Percentiles rank a stretch among this genome's conserved stretches.
These are phyloP conservation scores for Pangasianodon hypophthalmus DNA, from an alignment of 2,113 vertebrate genomes.

Conservation along the genomic window DNA sequence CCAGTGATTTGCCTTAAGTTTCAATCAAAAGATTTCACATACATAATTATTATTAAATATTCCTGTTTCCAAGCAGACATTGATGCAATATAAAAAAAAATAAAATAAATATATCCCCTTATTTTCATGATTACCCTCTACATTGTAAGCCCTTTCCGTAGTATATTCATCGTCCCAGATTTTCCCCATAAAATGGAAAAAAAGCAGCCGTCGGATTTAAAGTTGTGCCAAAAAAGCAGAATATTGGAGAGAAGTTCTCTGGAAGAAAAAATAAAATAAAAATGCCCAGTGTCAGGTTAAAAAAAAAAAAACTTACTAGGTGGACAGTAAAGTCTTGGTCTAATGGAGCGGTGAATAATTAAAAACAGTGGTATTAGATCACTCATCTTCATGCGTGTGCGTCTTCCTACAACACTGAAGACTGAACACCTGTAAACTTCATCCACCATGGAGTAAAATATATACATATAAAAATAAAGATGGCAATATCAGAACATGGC, in stretches of 20 bases:
- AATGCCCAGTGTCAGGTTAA: slow-evolving; percentile 47
- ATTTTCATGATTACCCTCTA: slow-evolving; percentile 2
- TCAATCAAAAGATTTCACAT: slow-evolving; percentile 24
- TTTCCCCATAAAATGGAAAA: neutral
- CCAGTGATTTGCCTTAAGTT: slow-evolving; percentile 29
- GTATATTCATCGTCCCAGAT: neutral
- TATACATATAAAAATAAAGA: slow-evolving; percentile 29
- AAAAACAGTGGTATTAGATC: slow-evolving; percentile 39
- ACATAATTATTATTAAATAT: slow-evolving; percentile 23
- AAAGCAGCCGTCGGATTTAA: slow-evolving; percentile 11
- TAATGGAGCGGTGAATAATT: slow-evolving; percentile 28
- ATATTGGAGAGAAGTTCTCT: slow-evolving; percentile 28
- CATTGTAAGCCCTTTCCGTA: neutral
- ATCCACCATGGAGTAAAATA: slow-evolving; percentile 66
- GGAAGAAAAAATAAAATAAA: neutral
- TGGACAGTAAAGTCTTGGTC: neutral
- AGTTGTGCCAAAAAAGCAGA: slow-evolving; percentile 19
- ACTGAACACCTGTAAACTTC: slow-evolving; percentile 82
- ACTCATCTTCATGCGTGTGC: slow-evolving; percentile 9
- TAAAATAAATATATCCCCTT: slow-evolving; percentile 39
- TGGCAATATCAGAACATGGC: neutral
- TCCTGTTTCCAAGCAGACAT: slow-evolving; percentile 34
- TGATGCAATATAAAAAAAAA: slow-evolving; percentile 4
- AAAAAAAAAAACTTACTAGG: neutral
- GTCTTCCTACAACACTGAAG: neutral